phyloP scores from a whole-genome alignment of 2,797 vertebrate species.

The Pteronotus mesoamericanus region DNA sequence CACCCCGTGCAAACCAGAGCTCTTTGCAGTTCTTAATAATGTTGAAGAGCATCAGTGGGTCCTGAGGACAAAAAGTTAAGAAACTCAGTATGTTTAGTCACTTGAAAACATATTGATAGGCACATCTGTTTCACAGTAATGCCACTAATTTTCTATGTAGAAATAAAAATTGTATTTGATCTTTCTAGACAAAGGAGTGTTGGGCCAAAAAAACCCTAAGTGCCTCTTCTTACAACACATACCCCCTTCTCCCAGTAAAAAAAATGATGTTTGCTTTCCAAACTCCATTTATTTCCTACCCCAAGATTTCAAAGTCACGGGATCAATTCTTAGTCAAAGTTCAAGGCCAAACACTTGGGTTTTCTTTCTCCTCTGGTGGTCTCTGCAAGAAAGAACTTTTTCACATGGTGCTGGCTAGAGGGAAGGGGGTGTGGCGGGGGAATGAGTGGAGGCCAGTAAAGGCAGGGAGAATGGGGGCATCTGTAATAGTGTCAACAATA shows the following conservation, averaged over 20 bases:
- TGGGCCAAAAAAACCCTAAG: neutral
- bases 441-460: neutral
- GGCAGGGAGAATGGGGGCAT: neutral
- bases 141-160: neutral
- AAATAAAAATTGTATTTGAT: slow-evolving; percentile 9
- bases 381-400: neutral
- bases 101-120: neutral
- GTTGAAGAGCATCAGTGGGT: neutral
- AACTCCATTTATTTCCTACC: neutral
- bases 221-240: neutral
- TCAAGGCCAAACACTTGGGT: neutral
- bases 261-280: neutral
- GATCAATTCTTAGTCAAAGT: neutral
- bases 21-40: neutral
- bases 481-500: neutral
- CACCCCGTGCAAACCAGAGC: neutral
- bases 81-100: neutral
- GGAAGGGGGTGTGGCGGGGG: neutral
- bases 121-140: neutral
- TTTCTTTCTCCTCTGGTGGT: neutral
- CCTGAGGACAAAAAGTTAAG: neutral
- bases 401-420: neutral
- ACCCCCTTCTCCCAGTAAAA: neutral
- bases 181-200: neutral
- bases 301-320: neutral